These are phyloP conservation scores for Melanostoma scalare DNA, from an alignment of 2,888 invertebrate species.

Conservation along the genomic window DNA sequence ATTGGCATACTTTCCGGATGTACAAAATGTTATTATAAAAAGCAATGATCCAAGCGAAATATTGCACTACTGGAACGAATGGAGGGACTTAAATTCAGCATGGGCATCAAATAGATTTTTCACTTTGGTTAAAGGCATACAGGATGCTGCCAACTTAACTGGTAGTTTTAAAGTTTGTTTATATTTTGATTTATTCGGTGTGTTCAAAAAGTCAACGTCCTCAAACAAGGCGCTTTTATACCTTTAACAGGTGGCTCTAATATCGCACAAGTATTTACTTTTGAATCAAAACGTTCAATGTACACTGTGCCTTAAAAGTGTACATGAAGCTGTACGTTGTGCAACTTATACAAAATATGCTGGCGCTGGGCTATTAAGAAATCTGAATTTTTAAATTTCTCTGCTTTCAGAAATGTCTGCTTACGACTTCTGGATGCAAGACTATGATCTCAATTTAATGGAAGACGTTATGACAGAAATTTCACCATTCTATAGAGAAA, in stretches of 20 bases:
- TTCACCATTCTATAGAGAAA: constrained; percentile 88
- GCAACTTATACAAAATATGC: no score
- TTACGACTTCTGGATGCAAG: constrained; percentile 12
- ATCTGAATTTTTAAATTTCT: no score
- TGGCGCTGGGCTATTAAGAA: no score
- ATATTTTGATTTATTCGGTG: background rate
- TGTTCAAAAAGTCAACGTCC: no score
- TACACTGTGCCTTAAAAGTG: no score
- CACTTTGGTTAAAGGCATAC: background rate
- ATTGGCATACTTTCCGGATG: constrained; percentile 78
- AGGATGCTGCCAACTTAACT: background rate
- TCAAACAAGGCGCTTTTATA: no score
- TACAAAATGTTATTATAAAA: constrained; percentile 33
- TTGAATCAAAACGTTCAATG: no score
- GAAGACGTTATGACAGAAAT: constrained; percentile 87
- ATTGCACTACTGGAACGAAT: constrained; percentile 57
- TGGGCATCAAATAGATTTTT: constrained; percentile 73
- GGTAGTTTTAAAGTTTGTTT: no score
- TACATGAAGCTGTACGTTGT: no score
- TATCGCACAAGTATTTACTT: no score
- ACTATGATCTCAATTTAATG: constrained; percentile 82
- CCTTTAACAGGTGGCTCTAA: no score
- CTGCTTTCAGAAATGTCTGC: background rate
- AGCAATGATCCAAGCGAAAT: constrained; percentile 51
- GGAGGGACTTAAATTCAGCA: constrained; percentile 71